Conservation (phyloP, 2,797 vertebrate species). For the Poeciliopsis infans region DNA sequence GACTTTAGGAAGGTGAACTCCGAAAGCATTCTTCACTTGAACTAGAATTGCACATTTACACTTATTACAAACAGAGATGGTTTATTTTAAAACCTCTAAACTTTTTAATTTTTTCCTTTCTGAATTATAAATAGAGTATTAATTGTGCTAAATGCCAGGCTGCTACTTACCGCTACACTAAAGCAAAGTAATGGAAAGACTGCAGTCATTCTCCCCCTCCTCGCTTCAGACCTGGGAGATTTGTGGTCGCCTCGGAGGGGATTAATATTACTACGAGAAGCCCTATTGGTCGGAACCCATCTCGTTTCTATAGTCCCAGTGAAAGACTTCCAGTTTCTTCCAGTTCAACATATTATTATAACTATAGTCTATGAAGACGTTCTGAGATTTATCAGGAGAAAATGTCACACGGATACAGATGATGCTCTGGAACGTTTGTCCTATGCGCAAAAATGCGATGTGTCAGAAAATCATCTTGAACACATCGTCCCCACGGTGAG, state of each 20-base stretch:
- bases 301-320: slow-evolving; percentile 44
- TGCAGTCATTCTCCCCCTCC: slow-evolving; percentile 21
- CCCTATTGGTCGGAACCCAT: slow-evolving; percentile 24
- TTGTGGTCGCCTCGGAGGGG: slow-evolving; percentile 32
- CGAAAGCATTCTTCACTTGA: neutral
- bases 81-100: slow-evolving; percentile 2
- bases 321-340: slow-evolving; percentile 27
- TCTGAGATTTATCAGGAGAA: neutral
- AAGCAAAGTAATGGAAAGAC: slow-evolving; percentile 37
- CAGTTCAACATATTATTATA: slow-evolving; percentile 25
- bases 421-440: neutral
- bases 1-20: neutral
- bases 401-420: neutral
- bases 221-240: slow-evolving; percentile 24
- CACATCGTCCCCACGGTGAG: neutral
- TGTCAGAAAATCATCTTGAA: neutral
- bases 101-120: slow-evolving; percentile 1
- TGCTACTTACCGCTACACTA: slow-evolving; percentile 6
- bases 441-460: neutral
- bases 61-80: neutral
- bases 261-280: slow-evolving; percentile 22
- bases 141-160: slow-evolving; percentile 16
- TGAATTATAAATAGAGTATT: slow-evolving; percentile 22
- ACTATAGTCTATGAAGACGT: slow-evolving; percentile 1
- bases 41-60: neutral